Conservation (phyloP, 2,797 vertebrate species). For the Diceros bicornis region DNA sequence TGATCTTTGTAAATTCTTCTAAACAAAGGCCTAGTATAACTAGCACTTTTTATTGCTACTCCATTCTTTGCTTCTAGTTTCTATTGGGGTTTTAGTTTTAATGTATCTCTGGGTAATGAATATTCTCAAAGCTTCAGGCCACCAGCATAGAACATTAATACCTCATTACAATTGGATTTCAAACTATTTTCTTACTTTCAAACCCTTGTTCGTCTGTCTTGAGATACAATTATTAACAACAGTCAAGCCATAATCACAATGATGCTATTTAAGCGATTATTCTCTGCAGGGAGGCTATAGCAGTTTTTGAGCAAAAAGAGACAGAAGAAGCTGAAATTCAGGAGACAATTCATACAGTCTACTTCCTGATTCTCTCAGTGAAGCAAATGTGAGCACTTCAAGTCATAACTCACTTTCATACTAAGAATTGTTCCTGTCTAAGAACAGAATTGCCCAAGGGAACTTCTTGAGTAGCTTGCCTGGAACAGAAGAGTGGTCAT, state of each 20-base stretch:
- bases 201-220: not conserved
- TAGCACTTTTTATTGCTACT: not conserved
- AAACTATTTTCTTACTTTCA: slow-evolving; percentile 37
- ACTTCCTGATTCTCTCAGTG: not conserved
- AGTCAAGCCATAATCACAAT: not conserved
- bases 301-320: not conserved
- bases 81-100: not conserved
- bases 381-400: not conserved
- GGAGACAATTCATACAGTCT: not conserved
- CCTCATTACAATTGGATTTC: slow-evolving; percentile 34
- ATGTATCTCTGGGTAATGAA: not conserved
- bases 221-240: slow-evolving; percentile 53
- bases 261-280: not conserved
- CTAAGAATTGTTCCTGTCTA: slow-evolving; percentile 25
- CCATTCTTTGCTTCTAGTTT: not conserved
- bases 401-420: slow-evolving; percentile 35
- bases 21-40: not conserved
- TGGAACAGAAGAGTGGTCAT: not conserved
- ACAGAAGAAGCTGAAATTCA: not conserved
- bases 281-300: not conserved
- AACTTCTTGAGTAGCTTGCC: not conserved
- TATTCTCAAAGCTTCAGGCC: not conserved
- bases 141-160: slow-evolving; percentile 50
- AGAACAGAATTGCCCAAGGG: not conserved
- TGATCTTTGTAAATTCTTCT: slow-evolving; percentile 30